Evolutionary conservation across 2,888 invertebrate genomes (phyloP).

Genomic region (Anthophora plumipes): DNA sequence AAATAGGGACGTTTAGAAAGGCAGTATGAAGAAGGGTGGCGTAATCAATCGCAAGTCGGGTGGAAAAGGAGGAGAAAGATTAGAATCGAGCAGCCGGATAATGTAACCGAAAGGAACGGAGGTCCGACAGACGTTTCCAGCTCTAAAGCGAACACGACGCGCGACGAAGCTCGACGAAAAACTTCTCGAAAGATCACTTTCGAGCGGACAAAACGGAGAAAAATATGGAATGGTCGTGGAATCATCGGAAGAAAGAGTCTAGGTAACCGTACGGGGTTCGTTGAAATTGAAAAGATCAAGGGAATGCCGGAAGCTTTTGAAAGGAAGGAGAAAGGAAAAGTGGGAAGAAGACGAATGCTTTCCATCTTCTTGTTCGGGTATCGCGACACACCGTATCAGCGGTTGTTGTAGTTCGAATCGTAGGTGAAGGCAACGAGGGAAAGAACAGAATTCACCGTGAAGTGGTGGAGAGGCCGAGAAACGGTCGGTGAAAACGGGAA

Average conservation of each 20-base stretch:
- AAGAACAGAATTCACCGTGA: slow-evolving; percentile 1
- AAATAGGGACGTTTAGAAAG: neutral
- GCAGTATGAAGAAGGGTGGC: slow-evolving; percentile 10
- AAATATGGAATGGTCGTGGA: slow-evolving; percentile 85
- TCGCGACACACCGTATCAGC: slow-evolving; percentile 22
- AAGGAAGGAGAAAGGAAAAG: neutral
- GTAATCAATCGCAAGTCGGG: too few species aligned
- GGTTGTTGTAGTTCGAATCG: slow-evolving; percentile 11
- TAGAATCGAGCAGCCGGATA: slow-evolving; percentile 23
- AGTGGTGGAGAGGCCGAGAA: slow-evolving; percentile 15
- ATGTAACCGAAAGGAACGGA: slow-evolving; percentile 64
- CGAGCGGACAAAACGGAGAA: slow-evolving; percentile 30
- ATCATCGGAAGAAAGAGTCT: slow-evolving; percentile 83
- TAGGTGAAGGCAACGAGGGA: neutral
- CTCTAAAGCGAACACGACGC: slow-evolving; percentile 32
- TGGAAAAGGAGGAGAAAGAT: neutral
- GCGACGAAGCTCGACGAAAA: slow-evolving; percentile 30
- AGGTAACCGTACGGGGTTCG: slow-evolving; percentile 65
- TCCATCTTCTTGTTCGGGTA: neutral
- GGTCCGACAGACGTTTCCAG: slow-evolving; percentile 8
- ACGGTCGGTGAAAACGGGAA: slow-evolving; percentile 9
- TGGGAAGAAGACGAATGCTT: slow-evolving; percentile 4
- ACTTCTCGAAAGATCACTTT: slow-evolving; percentile 5
- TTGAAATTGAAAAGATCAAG: slow-evolving; percentile 7
- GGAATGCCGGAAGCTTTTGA: slow-evolving; percentile 29